Evolutionary conservation across 2,113 vertebrate species (phyloP), one percentile per base, ranked within the genome.

Genomic region (Sphaerodactylus townsendi): DNA sequence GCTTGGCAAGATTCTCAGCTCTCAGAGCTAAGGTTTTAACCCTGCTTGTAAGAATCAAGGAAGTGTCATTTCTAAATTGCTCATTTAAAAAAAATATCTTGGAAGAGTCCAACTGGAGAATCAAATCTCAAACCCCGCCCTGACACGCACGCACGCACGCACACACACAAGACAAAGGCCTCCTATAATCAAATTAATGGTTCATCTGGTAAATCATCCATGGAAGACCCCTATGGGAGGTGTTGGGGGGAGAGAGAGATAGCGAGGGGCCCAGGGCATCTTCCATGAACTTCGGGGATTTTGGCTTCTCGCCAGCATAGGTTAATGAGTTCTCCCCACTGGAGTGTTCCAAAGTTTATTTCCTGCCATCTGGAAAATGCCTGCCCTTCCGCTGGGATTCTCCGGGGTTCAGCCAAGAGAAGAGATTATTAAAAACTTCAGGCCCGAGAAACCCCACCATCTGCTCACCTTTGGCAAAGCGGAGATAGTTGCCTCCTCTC

Each of bases 301-400:
- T 21, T 91, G 92, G 92, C 84, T 21, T 46, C 21, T 48, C 56
- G 87, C 92, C 93, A 91, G 76, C 11, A 10, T 6, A 76, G 90
- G 86, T 85, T 93, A 88, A 93, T 91, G 91, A 91, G 68, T 81
- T 92, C 85, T 86, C 90, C 53, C 83, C 17, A 0, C 79, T 81
- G 85, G 91, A 83, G 39, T 44, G 77, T 74, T 88, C 85, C 83
- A 48, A 81, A 86, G 87, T 92, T 90, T 85, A 90, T 93, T 85
- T 90, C 81, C 81, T 46, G 69, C 93, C 92, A 92, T 91, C 92
- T 93, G 92, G 91, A 93, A 92, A 91, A 87, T 1, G 87, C 87
- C 69, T 50, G 70, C 28, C 85, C 84, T 85, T 90, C 92, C 82
- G 4, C 39, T 82, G 91, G 91, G 91, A 89, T 83, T 87, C 76